These are phyloP conservation scores for Montifringilla adamsi DNA, from an alignment of 2,113 vertebrate species.

Conservation along the genomic window DNA sequence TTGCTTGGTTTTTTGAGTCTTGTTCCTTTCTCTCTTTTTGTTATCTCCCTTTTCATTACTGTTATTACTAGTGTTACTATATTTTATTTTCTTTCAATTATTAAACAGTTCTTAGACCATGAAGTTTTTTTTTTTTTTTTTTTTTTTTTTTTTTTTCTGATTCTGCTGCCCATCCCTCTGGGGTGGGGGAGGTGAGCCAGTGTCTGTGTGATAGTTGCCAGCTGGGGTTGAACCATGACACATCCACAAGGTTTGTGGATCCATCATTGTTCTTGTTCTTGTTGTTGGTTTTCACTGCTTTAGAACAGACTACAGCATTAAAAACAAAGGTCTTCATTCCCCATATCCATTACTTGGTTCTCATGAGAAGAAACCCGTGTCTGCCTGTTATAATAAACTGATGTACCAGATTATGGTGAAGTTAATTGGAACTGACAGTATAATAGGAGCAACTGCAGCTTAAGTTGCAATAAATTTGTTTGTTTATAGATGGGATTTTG, in stretches of 20 bases:
- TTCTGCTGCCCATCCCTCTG: background rate
- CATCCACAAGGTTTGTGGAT: background rate
- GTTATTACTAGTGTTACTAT: background rate
- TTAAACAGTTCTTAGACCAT: background rate
- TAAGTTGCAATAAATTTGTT: conserved; percentile 42
- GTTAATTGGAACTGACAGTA: conserved; percentile 10
- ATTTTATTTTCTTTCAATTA: background rate
- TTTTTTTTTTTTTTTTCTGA: background rate
- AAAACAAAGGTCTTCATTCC: conserved; percentile 16
- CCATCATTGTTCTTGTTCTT: background rate
- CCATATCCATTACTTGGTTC: conserved; percentile 34
- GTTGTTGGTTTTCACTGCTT: background rate
- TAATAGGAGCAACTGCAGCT: background rate
- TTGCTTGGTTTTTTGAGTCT: background rate
- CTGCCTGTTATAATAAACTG: conserved; percentile 41
- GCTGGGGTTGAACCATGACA: background rate
- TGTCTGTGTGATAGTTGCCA: background rate
- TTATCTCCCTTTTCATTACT: background rate
- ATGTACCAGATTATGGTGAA: conserved; percentile 14
- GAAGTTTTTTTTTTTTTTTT: background rate
- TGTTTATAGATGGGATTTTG: conserved; percentile 39
- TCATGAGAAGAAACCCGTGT: conserved; percentile 44
- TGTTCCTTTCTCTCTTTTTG: background rate
- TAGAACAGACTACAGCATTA: conserved; percentile 26
- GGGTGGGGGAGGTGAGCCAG: background rate